A percentile compares a stretch with the other conserved stretches of the same genome.
Evolutionary conservation across 2,888 invertebrate genomes (phyloP).

Genomic region (Dynastes maya): DNA sequence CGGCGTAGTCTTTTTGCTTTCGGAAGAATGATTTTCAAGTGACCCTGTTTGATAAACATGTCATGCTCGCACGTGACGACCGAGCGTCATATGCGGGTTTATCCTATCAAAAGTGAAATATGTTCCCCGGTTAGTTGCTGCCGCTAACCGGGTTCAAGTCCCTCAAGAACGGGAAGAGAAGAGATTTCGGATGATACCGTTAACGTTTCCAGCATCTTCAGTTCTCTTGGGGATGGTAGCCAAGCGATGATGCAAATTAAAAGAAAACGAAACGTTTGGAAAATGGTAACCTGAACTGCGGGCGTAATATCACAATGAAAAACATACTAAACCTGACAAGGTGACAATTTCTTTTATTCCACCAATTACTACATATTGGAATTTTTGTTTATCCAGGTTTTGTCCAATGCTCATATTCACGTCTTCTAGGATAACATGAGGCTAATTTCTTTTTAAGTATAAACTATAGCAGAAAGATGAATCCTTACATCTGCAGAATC

Average conservation of each 20-base stretch:
- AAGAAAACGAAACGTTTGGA: not conserved
- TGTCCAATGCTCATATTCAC: too few relatives aligned
- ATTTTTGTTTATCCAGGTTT: too few relatives aligned
- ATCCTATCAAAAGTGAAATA: conserved; percentile 41
- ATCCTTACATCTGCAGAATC: too few relatives aligned
- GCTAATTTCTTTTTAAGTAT: too few relatives aligned
- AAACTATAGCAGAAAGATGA: too few relatives aligned
- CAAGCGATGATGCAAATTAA: not conserved
- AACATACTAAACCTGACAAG: too few relatives aligned
- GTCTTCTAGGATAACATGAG: too few relatives aligned
- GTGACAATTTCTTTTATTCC: too few relatives aligned
- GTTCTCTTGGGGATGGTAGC: not conserved
- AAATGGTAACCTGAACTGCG: not conserved
- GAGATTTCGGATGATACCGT: conserved; percentile 23
- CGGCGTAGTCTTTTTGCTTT: conserved; percentile 23
- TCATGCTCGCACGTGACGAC: conserved; percentile 44
- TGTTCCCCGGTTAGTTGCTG: conserved; percentile 7
- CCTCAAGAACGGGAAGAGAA: conserved; percentile 20
- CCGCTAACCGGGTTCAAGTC: not conserved
- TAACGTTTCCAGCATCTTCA: conserved; percentile 17
- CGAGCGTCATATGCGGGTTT: conserved; percentile 35
- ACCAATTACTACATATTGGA: too few relatives aligned
- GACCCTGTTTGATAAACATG: conserved; percentile 48
- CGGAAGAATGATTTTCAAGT: conserved; percentile 32
- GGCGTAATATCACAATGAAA: not conserved